Evolutionary conservation across 2,113 vertebrate species (phyloP), one percentile per base, ranked within the genome.

Genomic region (Argyrosomus japonicus): DNA sequence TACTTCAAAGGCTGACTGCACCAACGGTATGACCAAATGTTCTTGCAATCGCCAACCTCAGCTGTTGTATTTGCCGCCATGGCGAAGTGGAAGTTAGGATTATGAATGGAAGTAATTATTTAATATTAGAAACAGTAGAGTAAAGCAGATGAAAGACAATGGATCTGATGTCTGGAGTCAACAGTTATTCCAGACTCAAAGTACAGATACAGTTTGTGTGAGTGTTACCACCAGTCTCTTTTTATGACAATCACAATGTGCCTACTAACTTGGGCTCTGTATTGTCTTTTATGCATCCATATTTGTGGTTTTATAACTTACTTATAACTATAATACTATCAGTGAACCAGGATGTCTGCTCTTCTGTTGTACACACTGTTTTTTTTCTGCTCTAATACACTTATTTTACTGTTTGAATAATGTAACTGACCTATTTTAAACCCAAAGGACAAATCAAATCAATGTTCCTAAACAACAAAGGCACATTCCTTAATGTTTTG

Each of bases 1-100:
- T 77, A 87, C 90, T 89, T 92, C 86, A 92, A 93, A 93, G 82
- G 71, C 85, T 74, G 65, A 68, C 86, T 82, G 75, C 75, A 85
- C 78, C 64, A 67, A 32, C 50, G 6, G 63, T 86, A 80, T 87
- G 81, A 82, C 78, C 86, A 86, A 90, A 90, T 79, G 77, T 62
- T 81, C 68, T 10, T 57, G 51, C 84, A 91, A 81, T 73, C 54
- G 65, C 72, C 80, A 84, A 45, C 70, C 65, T 88, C 87, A 88
- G 91, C 84, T 91, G 84, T 84, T 78, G 86, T 90, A 61, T 64
- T n/a, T n/a, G n/a, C 81, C 73, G 63, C 72, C 21, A 64, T 47
- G 51, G 71, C 45, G 67, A 77, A 81, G 81, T 84, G 58, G 67
- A 84, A 77, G 79, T 85, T 57, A 51, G 60, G 54, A 63, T 56